Evolutionary conservation across 2,113 vertebrate species (phyloP).

Genomic region (Synchiropus splendidus): DNA sequence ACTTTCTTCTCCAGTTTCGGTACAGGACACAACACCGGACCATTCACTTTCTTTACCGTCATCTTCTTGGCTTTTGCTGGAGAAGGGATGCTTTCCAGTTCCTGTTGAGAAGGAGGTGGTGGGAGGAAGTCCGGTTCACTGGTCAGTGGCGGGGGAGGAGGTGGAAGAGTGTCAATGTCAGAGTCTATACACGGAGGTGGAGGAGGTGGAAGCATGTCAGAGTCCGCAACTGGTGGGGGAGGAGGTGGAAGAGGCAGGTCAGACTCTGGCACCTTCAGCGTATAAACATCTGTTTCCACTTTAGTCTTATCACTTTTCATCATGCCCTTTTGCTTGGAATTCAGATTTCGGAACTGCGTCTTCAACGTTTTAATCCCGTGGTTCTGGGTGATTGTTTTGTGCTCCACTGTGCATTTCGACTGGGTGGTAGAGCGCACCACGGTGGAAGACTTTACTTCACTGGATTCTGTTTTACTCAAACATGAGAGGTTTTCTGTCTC

Average conservation of each 20-base stretch:
- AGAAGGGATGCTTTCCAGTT: conserved; percentile 56
- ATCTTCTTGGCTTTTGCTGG: conserved; percentile 54
- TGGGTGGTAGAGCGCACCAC: conserved; percentile 29
- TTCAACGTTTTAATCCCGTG: conserved; percentile 65
- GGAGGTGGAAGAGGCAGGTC: conserved; percentile 78
- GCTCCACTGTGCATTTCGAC: conserved; percentile 45
- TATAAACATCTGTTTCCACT: conserved; percentile 53
- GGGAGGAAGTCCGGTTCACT: conserved; percentile 57
- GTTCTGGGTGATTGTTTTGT: conserved; percentile 64
- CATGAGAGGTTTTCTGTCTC: conserved; percentile 32
- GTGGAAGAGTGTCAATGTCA: conserved; percentile 62
- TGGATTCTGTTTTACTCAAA: conserved; percentile 15
- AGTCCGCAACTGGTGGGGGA: conserved; percentile 65
- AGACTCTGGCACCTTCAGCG: conserved; percentile 53
- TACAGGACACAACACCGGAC: conserved; percentile 50
- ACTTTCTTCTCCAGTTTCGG: conserved; percentile 63
- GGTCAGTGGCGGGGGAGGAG: conserved; percentile 44
- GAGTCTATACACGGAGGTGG: conserved; percentile 57
- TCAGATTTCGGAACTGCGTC: conserved; percentile 66
- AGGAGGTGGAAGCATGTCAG: conserved; percentile 65
- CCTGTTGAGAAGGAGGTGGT: conserved; percentile 61
- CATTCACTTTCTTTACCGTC: conserved; percentile 60
- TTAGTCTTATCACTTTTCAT: conserved; percentile 53
- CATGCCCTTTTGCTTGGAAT: conserved; percentile 42
- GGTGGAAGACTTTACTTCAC: conserved; percentile 20